A percentile compares a stretch with the other conserved stretches of the same genome.
Conservation (phyloP, 2,797 vertebrate species). For the Brachyrhaphis roseni region DNA sequence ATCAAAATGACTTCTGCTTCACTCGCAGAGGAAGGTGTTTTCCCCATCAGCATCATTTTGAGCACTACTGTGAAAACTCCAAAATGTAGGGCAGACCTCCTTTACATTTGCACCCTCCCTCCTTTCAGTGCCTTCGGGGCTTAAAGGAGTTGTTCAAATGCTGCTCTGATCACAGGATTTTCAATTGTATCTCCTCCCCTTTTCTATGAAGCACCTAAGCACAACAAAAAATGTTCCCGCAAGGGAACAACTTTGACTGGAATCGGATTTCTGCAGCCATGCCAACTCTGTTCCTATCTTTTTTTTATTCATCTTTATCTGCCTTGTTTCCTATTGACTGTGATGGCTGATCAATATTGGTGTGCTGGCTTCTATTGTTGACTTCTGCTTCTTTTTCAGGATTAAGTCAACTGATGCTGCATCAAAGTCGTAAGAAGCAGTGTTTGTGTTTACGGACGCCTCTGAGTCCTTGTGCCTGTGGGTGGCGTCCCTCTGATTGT, state of each 20-base stretch:
- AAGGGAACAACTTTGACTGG: constrained; percentile 11
- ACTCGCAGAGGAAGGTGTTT: constrained; percentile 35
- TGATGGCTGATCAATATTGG: constrained; percentile 26
- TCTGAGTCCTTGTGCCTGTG: constrained; percentile 42
- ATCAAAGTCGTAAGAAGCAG: constrained; percentile 26
- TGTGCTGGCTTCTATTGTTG: constrained; percentile 30
- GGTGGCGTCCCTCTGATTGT: constrained; percentile 62
- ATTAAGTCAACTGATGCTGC: constrained; percentile 34
- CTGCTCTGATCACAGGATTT: constrained; percentile 41
- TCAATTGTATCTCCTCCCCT: constrained; percentile 18
- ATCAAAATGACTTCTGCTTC: constrained; percentile 40
- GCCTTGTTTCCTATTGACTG: background rate
- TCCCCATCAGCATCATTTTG: constrained; percentile 46
- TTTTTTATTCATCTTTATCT: background rate
- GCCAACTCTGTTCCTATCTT: constrained; percentile 10
- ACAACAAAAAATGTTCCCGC: constrained; percentile 20
- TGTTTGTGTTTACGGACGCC: constrained; percentile 34
- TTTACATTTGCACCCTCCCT: constrained; percentile 51
- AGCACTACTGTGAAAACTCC: constrained; percentile 51
- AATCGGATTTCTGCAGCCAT: constrained; percentile 19
- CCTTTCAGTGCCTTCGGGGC: constrained; percentile 39
- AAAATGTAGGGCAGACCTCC: constrained; percentile 73
- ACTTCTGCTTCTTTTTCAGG: constrained; percentile 46
- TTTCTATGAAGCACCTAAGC: constrained; percentile 17
- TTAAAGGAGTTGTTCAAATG: constrained; percentile 58